Percentiles rank a stretch among this genome's conserved stretches.
Evolutionary conservation across 2,113 vertebrate genomes (phyloP).

Genomic region (Butastur rufipennis): DNA sequence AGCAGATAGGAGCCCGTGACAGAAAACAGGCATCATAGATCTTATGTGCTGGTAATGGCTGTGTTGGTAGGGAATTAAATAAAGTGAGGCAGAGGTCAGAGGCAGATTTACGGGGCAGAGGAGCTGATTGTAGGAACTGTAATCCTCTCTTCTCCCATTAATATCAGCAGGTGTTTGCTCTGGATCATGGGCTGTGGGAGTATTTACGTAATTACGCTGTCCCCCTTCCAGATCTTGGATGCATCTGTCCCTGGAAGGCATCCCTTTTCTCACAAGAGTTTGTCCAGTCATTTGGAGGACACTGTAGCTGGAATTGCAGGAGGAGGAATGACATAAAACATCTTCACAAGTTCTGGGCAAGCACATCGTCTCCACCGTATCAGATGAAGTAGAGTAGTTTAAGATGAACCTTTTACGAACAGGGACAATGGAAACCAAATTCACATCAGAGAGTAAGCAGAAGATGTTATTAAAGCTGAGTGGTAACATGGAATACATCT

Average conservation of each 20-base stretch:
- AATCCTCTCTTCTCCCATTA: constrained; percentile 48
- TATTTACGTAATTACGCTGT: constrained; percentile 12
- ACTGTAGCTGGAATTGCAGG: neutral
- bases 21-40: neutral
- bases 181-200: constrained; percentile 12
- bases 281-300: neutral
- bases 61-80: constrained; percentile 1
- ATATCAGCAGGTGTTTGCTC: constrained; percentile 29
- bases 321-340: neutral
- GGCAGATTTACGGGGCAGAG: neutral
- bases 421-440: neutral
- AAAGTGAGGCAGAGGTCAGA: constrained; percentile 24
- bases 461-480: neutral
- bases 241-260: neutral
- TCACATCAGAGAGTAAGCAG: neutral
- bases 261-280: neutral
- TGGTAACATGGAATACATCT: neutral
- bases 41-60: neutral
- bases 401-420: neutral
- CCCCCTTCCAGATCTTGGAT: neutral
- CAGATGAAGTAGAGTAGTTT: neutral
- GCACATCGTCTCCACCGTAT: fast-evolving
- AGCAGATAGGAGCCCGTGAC: neutral
- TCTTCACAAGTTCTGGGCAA: neutral
- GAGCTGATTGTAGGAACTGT: neutral